Base-by-base conservation (phyloP, 2,113 vertebrate species). In the Stigmatopora nigra region DNA sequence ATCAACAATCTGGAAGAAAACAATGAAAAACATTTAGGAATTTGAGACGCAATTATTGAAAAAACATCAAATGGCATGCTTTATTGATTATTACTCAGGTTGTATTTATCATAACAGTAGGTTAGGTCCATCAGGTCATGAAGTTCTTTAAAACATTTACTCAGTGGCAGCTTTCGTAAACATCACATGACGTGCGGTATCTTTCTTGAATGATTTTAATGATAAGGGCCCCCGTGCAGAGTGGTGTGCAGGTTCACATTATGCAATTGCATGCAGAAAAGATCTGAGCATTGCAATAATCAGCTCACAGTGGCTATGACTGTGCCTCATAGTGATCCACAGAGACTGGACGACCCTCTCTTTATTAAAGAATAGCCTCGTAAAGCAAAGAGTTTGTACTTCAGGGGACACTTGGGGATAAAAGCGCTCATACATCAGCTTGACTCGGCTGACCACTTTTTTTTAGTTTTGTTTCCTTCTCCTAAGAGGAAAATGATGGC, bases 1-100 rank as follows among this genome's bases (percentile, higher is more conserved):
- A 79, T 85, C 85, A 90, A 77, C 80, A 89, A 79, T 90, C 88
- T 90, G 82, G 17, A 80, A 62, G 68, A 61, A 71, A 62, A 47
- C 20, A 61, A 62, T 47, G 14, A 69, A 63, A 71, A 61, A 56
- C 25, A 66, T 49, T n/a, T 19, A 38, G 14, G 4, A 36, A 51
- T 59, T 70, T 41, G 20, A 57, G 1, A 7, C 7, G 36, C n/a
- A 41, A 15, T 14, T 35, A 15, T 56, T 56, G 10, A 15, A 7
- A 7, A 9, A 8, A 11, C 7, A 58, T 36, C 25, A 35, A 1
- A 56, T 56, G 11, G 25, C 3, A 56, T 57, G 25, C 13, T 57
- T 55, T 25, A 25, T 55, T 1, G 20, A 15, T 25, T 55, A 20
- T 55, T 25, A 55, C 14, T 55, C 12, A 17, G 5, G 60, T 14